Evolutionary conservation across 1,140 invertebrate genomes (phyloP).

Genomic region (Diachasma alloeum): DNA sequence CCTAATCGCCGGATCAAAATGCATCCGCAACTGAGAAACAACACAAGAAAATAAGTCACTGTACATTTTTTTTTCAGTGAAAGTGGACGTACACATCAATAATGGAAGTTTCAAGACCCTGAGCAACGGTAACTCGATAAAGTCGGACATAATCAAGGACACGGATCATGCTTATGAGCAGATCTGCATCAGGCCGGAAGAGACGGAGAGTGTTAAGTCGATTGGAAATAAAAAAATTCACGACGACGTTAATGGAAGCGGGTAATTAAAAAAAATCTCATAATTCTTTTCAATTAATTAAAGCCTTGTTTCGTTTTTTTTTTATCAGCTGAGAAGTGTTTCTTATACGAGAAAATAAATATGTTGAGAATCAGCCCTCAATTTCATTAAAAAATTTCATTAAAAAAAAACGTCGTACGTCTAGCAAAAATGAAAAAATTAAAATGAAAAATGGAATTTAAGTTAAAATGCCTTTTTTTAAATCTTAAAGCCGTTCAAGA

Average conservation of each 20-base stretch:
- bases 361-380: no score
- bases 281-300: background rate
- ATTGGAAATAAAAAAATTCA: conserved; percentile 48
- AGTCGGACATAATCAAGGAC: conserved; percentile 55
- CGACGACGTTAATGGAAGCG: conserved; percentile 51
- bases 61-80: conserved; percentile 54
- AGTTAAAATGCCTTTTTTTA: conserved; percentile 12
- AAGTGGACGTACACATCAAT: conserved; percentile 64
- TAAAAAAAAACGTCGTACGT: no score
- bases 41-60: background rate
- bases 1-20: background rate
- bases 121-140: conserved; percentile 53
- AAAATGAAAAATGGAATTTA: background rate
- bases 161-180: conserved; percentile 63
- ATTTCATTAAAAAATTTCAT: no score
- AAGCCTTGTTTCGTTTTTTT: background rate
- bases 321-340: background rate
- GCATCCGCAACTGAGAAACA: background rate
- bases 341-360: no score
- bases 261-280: conserved; percentile 32
- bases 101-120: conserved; percentile 52
- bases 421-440: background rate
- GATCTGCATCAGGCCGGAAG: conserved; percentile 57
- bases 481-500: conserved; percentile 46
- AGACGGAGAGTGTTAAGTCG: conserved; percentile 45